These are phyloP conservation scores for Trichoplusia ni DNA, from an alignment of 1,140 invertebrate species.

Conservation along the genomic window DNA sequence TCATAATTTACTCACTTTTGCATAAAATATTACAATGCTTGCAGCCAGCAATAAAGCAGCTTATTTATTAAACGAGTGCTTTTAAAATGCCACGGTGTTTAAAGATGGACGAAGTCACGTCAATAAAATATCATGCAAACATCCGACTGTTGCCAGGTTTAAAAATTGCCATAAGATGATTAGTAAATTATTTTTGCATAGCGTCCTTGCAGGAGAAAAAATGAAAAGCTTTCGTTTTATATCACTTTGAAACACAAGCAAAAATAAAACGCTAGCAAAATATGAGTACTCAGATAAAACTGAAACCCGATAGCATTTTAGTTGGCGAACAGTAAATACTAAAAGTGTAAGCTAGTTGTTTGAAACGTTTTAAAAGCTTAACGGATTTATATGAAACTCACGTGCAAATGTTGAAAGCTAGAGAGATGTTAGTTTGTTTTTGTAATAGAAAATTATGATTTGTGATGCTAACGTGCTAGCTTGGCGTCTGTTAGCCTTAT, in stretches of 20 bases:
- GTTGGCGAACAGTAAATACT: background rate
- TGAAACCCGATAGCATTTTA: background rate
- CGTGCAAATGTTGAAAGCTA: constrained; percentile 2
- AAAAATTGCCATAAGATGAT: too few species aligned
- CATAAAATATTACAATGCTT: constrained; percentile 4
- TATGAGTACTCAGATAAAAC: background rate
- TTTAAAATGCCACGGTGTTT: too few species aligned
- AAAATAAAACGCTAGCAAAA: background rate
- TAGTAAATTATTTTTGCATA: too few species aligned
- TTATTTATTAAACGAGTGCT: background rate
- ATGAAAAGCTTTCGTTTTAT: too few species aligned
- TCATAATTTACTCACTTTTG: constrained; percentile 12
- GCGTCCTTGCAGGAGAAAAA: too few species aligned
- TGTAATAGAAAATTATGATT: background rate
- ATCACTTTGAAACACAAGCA: background rate
- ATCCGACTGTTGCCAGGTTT: too few species aligned
- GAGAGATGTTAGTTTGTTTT: background rate
- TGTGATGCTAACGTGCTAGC: background rate
- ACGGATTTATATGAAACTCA: constrained; percentile 12
- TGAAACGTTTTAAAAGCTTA: constrained; percentile 22
- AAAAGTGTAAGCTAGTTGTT: background rate
- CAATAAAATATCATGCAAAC: too few species aligned
- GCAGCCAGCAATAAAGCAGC: background rate
- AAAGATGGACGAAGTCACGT: too few species aligned
- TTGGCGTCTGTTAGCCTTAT: background rate